Conservation (phyloP, 2,113 vertebrate genomes). For the Heliornis fulica region DNA sequence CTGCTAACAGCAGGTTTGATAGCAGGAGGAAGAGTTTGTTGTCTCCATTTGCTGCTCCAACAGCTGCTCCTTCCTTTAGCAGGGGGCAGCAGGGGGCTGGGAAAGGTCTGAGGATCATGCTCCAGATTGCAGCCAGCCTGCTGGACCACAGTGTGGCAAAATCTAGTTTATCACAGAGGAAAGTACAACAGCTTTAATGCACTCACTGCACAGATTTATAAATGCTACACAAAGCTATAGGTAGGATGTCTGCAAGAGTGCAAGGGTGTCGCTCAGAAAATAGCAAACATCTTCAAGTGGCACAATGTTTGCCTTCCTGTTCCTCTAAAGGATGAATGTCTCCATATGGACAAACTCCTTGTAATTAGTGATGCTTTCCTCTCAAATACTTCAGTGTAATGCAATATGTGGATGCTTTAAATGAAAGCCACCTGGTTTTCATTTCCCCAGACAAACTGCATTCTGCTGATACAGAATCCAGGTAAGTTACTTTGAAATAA, state of each 20-base stretch:
- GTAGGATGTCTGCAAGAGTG: neutral
- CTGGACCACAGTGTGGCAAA: neutral
- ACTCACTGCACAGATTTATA: neutral
- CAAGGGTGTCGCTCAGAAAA: neutral
- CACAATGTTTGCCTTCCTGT: neutral
- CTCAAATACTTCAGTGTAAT: neutral
- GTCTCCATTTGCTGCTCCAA: neutral
- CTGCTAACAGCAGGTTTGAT: neutral
- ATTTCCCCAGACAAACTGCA: neutral
- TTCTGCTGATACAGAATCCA: neutral
- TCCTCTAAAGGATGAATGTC: neutral
- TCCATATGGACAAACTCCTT: conserved; percentile 5
- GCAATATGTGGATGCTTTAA: neutral
- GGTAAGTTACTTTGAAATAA: neutral
- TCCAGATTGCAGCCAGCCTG: neutral
- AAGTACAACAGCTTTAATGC: neutral
- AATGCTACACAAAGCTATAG: neutral
- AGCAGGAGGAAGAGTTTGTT: neutral
- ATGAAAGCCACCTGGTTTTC: neutral
- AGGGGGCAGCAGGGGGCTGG: neutral
- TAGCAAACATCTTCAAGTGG: neutral
- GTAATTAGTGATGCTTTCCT: neutral
- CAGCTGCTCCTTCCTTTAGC: neutral
- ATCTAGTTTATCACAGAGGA: neutral
- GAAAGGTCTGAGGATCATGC: neutral